These are phyloP conservation scores for Chrysemys picta DNA, from an alignment of 2,113 vertebrate genomes.

Conservation along the genomic window DNA sequence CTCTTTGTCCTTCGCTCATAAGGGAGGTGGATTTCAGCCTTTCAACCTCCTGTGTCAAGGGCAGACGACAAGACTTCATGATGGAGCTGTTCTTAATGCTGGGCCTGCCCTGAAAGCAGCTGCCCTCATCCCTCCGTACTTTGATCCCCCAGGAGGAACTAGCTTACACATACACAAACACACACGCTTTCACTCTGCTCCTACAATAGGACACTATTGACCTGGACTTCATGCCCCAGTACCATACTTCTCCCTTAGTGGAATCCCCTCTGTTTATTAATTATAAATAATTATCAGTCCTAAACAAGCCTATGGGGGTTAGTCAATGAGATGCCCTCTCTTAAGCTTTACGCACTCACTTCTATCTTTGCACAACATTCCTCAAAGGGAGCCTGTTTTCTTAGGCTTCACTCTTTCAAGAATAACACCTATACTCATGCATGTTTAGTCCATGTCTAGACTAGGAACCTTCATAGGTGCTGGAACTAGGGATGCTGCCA, in stretches of 20 bases:
- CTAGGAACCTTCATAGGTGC: background rate
- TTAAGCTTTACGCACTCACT: background rate
- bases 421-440: background rate
- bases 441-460: background rate
- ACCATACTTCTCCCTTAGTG: slow-evolving; percentile 24
- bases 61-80: background rate
- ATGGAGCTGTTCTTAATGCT: background rate
- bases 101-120: background rate
- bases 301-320: background rate
- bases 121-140: background rate
- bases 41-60: background rate
- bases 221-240: background rate
- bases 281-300: background rate
- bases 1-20: background rate
- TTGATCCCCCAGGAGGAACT: background rate
- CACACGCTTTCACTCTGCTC: too few species aligned
- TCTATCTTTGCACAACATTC: background rate
- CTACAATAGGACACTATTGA: background rate
- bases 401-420: background rate
- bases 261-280: background rate
- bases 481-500: too few species aligned
- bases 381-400: background rate
- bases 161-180: background rate
- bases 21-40: background rate
- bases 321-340: background rate